Evolutionary conservation across 2,797 vertebrate genomes (phyloP), one percentile per base, ranked within the genome.

Genomic region (Eupleurogrammus muticus): DNA sequence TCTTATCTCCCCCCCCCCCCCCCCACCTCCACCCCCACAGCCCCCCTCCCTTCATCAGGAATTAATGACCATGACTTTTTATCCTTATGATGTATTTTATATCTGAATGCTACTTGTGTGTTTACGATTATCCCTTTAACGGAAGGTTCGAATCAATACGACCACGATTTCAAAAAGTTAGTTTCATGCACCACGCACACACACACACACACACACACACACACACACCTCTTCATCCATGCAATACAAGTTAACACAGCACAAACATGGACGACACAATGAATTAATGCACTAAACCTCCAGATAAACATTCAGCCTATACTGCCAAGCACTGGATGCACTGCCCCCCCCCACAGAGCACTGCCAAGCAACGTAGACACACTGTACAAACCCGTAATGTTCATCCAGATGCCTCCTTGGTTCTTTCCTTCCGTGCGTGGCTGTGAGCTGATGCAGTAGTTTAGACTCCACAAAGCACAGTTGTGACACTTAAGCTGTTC

Each of bases 61-160:
- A 94, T 92, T 89, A 94, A 92, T 91, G 89, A 92, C 91, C 90
- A 92, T 91, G 92, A 93, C 93, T 94, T 94, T 94, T 93, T 94
- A 93, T 91, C 89, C 87, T 92, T 91, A 91, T 81, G 82, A 91
- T 91, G 88, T 92, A 90, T 94, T 94, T 94, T 95, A 85, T 95
- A 94, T 87, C 89, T 90, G 91, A 94, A 90, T 90, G 90, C 92
- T 92, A 93, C 90, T 87, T 92, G 90, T 92, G 90, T 92, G 91
- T 92, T 91, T 93, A 93, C 90, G 79, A 94, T 92, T 91, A 94
- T 92, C 94, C 94, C 94, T 95, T 95, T 95, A 95, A 95, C 83
- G 78, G 89, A 91, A 91, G 85, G 90, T 94, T 87, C 75, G n/a
- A 85, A 91, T 93, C 91, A 91, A 91, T 91, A 90, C 72, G 83